Percentiles rank a stretch among this genome's conserved stretches.
Evolutionary conservation across 2,888 invertebrate genomes (phyloP).

Genomic region (Pantelozetes paolii): DNA sequence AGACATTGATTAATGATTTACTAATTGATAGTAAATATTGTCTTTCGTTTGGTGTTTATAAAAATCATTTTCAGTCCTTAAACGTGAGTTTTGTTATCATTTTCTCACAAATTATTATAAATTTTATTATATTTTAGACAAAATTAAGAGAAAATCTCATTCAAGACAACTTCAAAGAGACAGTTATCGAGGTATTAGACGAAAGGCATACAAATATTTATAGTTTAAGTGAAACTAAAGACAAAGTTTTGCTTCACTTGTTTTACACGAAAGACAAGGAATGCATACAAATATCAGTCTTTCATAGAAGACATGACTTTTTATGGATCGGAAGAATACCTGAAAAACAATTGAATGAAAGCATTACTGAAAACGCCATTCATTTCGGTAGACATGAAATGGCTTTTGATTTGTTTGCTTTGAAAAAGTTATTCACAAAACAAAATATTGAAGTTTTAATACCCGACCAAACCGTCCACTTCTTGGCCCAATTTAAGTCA

Average conservation of each 20-base stretch:
- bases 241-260: neutral
- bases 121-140: neutral
- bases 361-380: neutral
- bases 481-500: conserved; percentile 43
- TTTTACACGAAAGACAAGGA: neutral
- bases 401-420: conserved; percentile 31
- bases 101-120: neutral
- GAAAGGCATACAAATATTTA: neutral
- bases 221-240: neutral
- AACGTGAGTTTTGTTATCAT: neutral
- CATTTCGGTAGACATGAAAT: conserved; percentile 24
- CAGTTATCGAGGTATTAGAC: neutral
- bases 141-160: neutral
- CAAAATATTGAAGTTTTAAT: neutral
- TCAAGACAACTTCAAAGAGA: neutral
- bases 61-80: neutral
- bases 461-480: conserved; percentile 32
- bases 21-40: neutral
- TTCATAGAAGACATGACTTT: conserved; percentile 20
- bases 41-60: neutral
- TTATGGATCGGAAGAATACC: conserved; percentile 32
- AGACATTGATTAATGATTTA: neutral
- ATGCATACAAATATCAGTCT: conserved; percentile 4
- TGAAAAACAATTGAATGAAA: neutral
- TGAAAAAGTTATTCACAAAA: neutral